phyloP scores from a whole-genome alignment of 2,113 vertebrate species.

The Barnardius zonarius region DNA sequence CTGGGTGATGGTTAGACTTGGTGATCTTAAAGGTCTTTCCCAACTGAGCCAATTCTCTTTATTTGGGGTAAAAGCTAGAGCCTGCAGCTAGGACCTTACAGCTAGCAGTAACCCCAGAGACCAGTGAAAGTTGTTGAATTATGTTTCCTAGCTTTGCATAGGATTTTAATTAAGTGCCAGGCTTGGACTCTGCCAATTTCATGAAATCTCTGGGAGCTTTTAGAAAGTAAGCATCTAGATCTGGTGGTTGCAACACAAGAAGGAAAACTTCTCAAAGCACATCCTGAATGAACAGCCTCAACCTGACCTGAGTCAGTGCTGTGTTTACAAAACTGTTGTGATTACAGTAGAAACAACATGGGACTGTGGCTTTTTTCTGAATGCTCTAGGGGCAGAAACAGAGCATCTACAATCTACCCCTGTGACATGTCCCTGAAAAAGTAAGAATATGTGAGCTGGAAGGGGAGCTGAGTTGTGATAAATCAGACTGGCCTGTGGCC shows the following conservation, averaged over 20 bases:
- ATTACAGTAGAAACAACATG: not conserved
- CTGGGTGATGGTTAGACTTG: not conserved
- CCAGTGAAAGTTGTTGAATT: not conserved
- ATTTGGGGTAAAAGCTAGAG: not conserved
- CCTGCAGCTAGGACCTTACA: not conserved
- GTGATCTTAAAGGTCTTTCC: not conserved
- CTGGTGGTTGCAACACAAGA: not conserved
- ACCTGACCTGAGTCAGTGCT: not conserved
- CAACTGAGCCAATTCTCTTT: not conserved
- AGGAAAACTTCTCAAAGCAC: not conserved
- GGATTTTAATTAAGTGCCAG: not conserved
- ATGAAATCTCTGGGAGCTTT: not conserved
- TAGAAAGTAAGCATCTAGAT: not conserved
- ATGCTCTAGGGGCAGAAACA: not conserved
- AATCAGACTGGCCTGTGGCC: not conserved
- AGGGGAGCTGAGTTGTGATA: not conserved
- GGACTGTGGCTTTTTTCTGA: not conserved
- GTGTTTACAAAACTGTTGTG: not conserved
- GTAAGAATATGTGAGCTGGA: not conserved
- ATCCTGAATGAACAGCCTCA: not conserved
- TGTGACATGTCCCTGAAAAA: not conserved
- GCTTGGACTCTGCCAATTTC: not conserved
- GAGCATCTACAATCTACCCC: not conserved
- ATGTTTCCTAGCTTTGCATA: not conserved
- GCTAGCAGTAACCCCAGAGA: not conserved